Conservation (phyloP, 2,888 invertebrate species). For the Perizoma affinitatum region DNA sequence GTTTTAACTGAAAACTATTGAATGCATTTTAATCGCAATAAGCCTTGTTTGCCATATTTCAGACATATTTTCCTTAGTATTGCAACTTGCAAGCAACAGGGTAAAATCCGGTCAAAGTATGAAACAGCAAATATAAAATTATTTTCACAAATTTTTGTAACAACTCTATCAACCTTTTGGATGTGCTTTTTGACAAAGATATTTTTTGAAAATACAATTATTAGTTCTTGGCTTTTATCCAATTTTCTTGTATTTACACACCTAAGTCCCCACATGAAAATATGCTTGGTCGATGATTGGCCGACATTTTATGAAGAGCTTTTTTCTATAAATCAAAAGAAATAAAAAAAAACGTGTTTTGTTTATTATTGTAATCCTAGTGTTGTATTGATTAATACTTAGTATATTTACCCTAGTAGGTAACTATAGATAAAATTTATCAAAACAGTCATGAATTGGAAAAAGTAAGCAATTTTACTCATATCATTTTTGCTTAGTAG, state of each 20-base stretch:
- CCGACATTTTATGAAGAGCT: constrained; percentile 15
- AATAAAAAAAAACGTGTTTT: neutral
- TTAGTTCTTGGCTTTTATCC: constrained; percentile 49
- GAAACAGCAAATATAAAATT: constrained; percentile 33
- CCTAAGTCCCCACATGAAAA: constrained; percentile 1
- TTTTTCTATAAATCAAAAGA: constrained; percentile 11
- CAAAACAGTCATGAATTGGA: constrained; percentile 5
- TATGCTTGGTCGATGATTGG: constrained; percentile 6
- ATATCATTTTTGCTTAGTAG: constrained; percentile 38
- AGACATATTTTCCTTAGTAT: neutral
- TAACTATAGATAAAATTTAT: constrained; percentile 9
- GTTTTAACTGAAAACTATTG: neutral
- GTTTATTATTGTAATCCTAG: neutral
- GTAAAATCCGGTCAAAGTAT: constrained; percentile 42
- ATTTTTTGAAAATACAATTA: constrained; percentile 60
- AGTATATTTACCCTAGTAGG: neutral
- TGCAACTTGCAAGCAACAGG: constrained; percentile 48
- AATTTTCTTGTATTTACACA: constrained; percentile 38
- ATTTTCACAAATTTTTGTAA: constrained; percentile 49
- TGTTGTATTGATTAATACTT: too few relatives aligned
- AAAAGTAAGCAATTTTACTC: constrained; percentile 35
- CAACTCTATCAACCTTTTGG: constrained; percentile 54
- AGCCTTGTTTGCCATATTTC: too few relatives aligned
- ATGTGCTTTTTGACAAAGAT: constrained; percentile 61
- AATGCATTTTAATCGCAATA: too few relatives aligned